Percentiles rank a stretch among this genome's conserved stretches.
These are phyloP conservation scores for Hyppa rectilinea DNA, from an alignment of 2,888 invertebrate genomes.

Conservation along the genomic window DNA sequence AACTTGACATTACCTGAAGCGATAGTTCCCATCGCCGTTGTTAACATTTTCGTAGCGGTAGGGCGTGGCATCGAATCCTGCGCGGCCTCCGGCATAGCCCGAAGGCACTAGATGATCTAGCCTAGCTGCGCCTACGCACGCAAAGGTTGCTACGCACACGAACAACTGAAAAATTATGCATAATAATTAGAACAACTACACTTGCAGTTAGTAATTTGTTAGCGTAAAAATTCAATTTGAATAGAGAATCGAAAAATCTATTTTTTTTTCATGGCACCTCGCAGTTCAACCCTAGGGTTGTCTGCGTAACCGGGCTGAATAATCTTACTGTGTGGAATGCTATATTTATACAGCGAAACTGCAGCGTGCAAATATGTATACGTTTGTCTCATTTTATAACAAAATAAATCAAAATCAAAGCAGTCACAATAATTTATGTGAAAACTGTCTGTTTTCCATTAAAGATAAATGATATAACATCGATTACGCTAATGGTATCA, in stretches of 20 bases:
- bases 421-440: neutral
- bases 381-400: neutral
- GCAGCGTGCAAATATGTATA: neutral
- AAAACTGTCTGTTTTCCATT: neutral
- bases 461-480: neutral
- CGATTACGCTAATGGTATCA: neutral
- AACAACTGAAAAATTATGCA: slow-evolving; percentile 74
- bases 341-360: neutral
- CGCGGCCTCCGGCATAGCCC: slow-evolving; percentile 75
- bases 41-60: slow-evolving; percentile 91
- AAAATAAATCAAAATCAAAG: neutral
- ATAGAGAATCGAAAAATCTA: slow-evolving; percentile 4
- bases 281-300: too few relatives aligned
- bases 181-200: neutral
- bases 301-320: too few relatives aligned
- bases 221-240: neutral
- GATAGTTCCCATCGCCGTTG: slow-evolving; percentile 92
- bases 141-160: slow-evolving; percentile 71
- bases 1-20: slow-evolving; percentile 90
- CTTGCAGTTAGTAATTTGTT: slow-evolving; percentile 4
- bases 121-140: slow-evolving; percentile 75
- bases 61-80: slow-evolving; percentile 81
- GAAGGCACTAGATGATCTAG: slow-evolving; percentile 81
- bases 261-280: too few relatives aligned
- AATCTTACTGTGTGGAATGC: neutral